These are phyloP conservation scores for Lepidonotus clava DNA, from an alignment of 2,888 invertebrate species.

Conservation along the genomic window DNA sequence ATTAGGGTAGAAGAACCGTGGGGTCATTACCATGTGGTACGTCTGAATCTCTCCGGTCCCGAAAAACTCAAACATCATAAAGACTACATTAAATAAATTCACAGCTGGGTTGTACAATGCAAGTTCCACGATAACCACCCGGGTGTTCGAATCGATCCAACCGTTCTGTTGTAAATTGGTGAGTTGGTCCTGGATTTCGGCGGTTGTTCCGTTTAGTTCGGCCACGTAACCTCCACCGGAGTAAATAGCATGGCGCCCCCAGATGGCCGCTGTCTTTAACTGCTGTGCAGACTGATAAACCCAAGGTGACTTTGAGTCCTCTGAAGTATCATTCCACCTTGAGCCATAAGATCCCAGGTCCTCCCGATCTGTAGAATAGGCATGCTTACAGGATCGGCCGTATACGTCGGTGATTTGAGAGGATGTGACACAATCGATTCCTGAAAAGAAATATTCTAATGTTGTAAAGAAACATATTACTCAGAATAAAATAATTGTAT, in stretches of 20 bases:
- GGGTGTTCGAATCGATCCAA: slow-evolving; percentile 16
- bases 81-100: slow-evolving; percentile 68
- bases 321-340: slow-evolving; percentile 61
- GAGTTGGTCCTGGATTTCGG: slow-evolving; percentile 54
- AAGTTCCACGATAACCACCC: slow-evolving; percentile 18
- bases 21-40: slow-evolving; percentile 67
- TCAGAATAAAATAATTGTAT: too few relatives aligned
- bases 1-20: slow-evolving; percentile 66
- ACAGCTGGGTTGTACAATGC: background rate
- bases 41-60: slow-evolving; percentile 65
- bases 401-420: slow-evolving; percentile 57
- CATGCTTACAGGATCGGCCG: slow-evolving; percentile 60
- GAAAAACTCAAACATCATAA: slow-evolving; percentile 69
- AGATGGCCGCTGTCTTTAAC: slow-evolving; percentile 66
- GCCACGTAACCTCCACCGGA: slow-evolving; percentile 70
- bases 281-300: slow-evolving; percentile 65
- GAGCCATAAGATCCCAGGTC: slow-evolving; percentile 64
- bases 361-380: slow-evolving; percentile 66
- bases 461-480: too few relatives aligned
- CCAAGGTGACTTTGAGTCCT: slow-evolving; percentile 60
- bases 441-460: background rate
- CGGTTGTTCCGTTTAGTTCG: slow-evolving; percentile 59
- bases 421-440: slow-evolving; percentile 50
- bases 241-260: slow-evolving; percentile 69
- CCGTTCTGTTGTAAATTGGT: slow-evolving; percentile 59